Evolutionary conservation across 1,140 invertebrate genomes (phyloP).

Genomic region (Mercenaria mercenaria): DNA sequence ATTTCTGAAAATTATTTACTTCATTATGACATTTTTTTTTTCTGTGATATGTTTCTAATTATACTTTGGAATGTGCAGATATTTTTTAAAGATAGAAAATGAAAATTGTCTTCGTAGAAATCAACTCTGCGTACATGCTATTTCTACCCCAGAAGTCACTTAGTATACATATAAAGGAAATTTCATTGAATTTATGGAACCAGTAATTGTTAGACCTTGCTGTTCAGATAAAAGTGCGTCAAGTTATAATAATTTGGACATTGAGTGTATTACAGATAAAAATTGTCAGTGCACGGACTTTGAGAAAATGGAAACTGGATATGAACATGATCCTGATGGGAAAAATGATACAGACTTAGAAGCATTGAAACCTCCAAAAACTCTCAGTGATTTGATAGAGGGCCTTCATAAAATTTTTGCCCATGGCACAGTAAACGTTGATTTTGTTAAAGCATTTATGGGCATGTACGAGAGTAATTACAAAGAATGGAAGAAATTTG

Average conservation of each 20-base stretch:
- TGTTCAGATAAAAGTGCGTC: neutral
- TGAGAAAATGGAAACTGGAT: neutral
- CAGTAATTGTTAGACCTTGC: neutral
- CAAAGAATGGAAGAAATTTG: constrained; percentile 96
- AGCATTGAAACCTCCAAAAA: constrained; percentile 61
- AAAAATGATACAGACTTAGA: neutral
- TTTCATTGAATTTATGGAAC: neutral
- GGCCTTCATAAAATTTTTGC: constrained; percentile 92
- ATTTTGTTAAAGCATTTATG: constrained; percentile 95
- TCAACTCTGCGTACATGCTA: no score
- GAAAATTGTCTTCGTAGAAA: no score
- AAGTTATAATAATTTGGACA: neutral
- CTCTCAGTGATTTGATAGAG: constrained; percentile 90
- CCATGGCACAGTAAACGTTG: constrained; percentile 93
- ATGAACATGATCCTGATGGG: neutral
- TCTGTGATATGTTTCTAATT: no score
- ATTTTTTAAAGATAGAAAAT: no score
- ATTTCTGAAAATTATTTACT: no score
- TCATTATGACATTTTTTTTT: no score
- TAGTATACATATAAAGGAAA: no score
- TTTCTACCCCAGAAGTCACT: no score
- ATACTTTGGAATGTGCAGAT: no score
- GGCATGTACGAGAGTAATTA: constrained; percentile 94
- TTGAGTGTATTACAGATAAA: neutral
- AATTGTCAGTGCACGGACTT: neutral